Percentiles rank a stretch among this genome's conserved stretches.
Conservation (phyloP, 1,140 invertebrate species). For the Lordiphosa mommai region DNA sequence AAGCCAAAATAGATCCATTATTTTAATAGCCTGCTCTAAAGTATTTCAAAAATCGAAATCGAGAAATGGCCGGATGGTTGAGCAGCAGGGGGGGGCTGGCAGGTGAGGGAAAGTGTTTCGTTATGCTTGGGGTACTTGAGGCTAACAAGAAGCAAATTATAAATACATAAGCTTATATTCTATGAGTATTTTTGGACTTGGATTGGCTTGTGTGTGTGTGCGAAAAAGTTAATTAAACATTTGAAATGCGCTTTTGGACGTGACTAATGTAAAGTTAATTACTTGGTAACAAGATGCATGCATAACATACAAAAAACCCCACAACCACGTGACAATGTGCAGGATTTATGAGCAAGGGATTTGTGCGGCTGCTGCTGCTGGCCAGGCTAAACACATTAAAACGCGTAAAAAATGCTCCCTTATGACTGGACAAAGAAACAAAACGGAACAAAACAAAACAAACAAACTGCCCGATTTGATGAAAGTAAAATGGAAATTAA, state of each 20-base stretch:
- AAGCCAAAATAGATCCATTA: slow-evolving; percentile 71
- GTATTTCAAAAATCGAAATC: slow-evolving; percentile 66
- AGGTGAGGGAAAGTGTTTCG: slow-evolving; percentile 18
- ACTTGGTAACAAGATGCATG: slow-evolving; percentile 17
- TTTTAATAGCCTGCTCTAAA: slow-evolving; percentile 74
- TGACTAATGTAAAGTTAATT: slow-evolving; percentile 70
- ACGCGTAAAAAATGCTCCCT: slow-evolving; percentile 61
- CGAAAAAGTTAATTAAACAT: slow-evolving; percentile 30
- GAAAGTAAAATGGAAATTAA: slow-evolving; percentile 54
- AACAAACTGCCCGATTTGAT: slow-evolving; percentile 46
- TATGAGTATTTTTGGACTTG: slow-evolving; percentile 4
- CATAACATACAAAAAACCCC: neutral
- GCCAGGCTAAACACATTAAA: slow-evolving; percentile 7
- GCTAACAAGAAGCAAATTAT: slow-evolving; percentile 21
- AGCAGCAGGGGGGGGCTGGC: neutral
- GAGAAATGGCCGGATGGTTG: neutral
- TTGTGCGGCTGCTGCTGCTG: slow-evolving; percentile 20
- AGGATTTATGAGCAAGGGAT: slow-evolving; percentile 38
- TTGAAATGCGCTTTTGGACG: slow-evolving; percentile 34
- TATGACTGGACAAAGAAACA: slow-evolving; percentile 49
- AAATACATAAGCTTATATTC: slow-evolving; percentile 28
- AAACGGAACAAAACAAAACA: slow-evolving; percentile 17
- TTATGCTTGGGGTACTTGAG: slow-evolving; percentile 26
- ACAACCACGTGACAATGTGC: slow-evolving; percentile 48
- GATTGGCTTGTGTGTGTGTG: neutral